Conservation (phyloP, 2,888 invertebrate genomes). For the Rutpela maculata region DNA sequence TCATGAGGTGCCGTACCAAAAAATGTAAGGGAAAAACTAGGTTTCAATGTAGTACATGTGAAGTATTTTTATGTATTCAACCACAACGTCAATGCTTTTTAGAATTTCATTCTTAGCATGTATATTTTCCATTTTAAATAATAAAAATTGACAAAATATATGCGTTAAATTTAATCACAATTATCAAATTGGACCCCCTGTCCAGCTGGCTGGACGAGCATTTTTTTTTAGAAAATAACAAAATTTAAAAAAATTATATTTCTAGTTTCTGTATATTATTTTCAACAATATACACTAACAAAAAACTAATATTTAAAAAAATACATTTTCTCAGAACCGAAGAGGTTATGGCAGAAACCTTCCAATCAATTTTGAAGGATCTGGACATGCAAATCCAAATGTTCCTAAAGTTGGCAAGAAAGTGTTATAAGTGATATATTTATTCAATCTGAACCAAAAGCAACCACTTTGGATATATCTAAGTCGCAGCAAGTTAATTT, state of each 20-base stretch:
- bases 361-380: too few species aligned
- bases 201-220: not conserved
- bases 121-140: not conserved
- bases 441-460: too few species aligned
- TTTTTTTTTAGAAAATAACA: not conserved
- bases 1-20: conserved; percentile 7
- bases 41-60: conserved; percentile 3
- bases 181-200: not conserved
- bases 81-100: conserved; percentile 28
- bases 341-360: not conserved
- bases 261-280: not conserved
- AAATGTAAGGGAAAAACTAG: conserved; percentile 10
- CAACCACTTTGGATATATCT: too few species aligned
- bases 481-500: too few species aligned
- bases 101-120: not conserved
- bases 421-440: too few species aligned
- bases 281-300: not conserved
- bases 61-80: conserved; percentile 28
- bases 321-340: not conserved
- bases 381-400: too few species aligned
- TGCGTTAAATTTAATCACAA: not conserved
- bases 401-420: too few species aligned
- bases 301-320: not conserved
- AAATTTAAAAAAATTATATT: not conserved
- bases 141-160: not conserved